phyloP scores from a whole-genome alignment of 2,888 invertebrate species.

The Spodoptera littoralis region DNA sequence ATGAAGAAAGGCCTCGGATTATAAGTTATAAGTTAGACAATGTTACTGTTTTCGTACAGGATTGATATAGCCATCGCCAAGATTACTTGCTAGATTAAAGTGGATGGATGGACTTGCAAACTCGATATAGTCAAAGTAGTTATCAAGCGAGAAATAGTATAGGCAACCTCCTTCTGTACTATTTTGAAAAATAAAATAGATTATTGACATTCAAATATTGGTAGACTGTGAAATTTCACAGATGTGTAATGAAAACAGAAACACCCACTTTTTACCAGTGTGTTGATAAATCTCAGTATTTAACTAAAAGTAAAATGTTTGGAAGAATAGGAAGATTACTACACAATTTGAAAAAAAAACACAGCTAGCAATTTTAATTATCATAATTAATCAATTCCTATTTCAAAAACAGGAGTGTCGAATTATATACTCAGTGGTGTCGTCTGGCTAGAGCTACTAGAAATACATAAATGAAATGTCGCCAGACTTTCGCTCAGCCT shows the following conservation, averaged over 20 bases:
- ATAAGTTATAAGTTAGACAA: conserved; percentile 39
- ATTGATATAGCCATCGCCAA: neutral
- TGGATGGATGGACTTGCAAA: neutral
- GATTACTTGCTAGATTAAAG: neutral
- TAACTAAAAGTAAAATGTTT: too few relatives aligned
- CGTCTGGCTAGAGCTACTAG: conserved; percentile 40
- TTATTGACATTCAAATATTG: too few relatives aligned
- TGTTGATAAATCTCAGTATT: too few relatives aligned
- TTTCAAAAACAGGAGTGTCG: conserved; percentile 50
- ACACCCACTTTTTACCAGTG: too few relatives aligned
- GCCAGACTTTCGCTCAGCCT: conserved; percentile 53
- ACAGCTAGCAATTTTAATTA: too few relatives aligned
- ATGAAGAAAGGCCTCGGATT: conserved; percentile 28
- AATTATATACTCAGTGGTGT: conserved; percentile 62
- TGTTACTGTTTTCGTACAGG: conserved; percentile 22
- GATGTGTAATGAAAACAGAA: too few relatives aligned
- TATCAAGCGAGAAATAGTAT: too few relatives aligned
- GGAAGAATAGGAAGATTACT: too few relatives aligned
- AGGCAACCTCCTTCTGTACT: too few relatives aligned
- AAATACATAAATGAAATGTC: conserved; percentile 40
- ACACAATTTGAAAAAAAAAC: too few relatives aligned
- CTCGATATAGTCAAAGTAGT: neutral
- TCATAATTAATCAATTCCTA: neutral
- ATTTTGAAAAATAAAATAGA: too few relatives aligned
- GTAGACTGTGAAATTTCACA: too few relatives aligned